phyloP scores from a whole-genome alignment of 2,888 invertebrate genomes.

The Nephrotoma guestfalica region DNA sequence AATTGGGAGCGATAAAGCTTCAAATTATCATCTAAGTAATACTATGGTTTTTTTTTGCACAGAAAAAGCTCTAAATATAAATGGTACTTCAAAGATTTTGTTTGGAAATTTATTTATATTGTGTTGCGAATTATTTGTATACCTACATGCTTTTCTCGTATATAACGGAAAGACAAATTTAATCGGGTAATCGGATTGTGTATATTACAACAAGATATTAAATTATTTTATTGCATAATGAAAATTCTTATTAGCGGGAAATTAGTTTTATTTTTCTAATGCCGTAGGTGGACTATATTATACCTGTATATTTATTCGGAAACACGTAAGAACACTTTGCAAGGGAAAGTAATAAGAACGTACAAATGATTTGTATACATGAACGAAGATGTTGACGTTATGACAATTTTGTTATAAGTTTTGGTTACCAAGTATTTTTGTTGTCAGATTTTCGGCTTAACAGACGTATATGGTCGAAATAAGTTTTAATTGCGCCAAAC shows the following conservation, averaged over 20 bases:
- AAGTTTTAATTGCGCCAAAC: too few species aligned
- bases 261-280: background rate
- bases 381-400: too few species aligned
- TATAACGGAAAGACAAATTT: background rate
- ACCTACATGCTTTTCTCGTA: background rate
- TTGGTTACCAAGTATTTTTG: too few species aligned
- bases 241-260: background rate
- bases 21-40: slow-evolving; percentile 4
- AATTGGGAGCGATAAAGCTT: slow-evolving; percentile 5
- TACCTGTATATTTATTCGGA: background rate
- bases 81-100: background rate
- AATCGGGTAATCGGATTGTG: background rate
- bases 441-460: too few species aligned
- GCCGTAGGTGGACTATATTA: too few species aligned
- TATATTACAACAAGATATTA: background rate
- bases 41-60: background rate
- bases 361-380: too few species aligned
- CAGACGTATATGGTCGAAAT: too few species aligned
- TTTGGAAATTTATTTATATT: background rate
- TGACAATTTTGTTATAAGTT: too few species aligned
- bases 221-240: background rate
- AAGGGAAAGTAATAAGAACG: too few species aligned
- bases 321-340: background rate
- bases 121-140: background rate
- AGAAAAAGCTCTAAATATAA: background rate